phyloP scores from a whole-genome alignment of 1,140 invertebrate species.

The Brachionus sp. region DNA sequence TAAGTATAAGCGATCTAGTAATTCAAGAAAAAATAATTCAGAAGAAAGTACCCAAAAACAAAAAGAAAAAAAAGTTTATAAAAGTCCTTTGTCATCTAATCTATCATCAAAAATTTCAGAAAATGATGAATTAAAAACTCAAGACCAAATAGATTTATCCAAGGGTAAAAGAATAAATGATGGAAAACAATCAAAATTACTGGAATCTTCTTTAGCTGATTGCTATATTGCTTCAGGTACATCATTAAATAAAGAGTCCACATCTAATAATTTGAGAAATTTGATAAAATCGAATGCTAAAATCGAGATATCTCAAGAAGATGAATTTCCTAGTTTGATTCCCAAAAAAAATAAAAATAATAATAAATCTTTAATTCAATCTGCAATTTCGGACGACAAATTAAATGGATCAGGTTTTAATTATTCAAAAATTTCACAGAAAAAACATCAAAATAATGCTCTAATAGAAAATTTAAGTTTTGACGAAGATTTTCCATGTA shows the following conservation, averaged over 20 bases:
- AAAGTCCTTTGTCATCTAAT: neutral
- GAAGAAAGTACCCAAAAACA: neutral
- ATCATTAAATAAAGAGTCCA: neutral
- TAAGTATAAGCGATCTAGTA: neutral
- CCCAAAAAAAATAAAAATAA: too few species aligned
- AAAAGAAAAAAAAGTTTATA: neutral
- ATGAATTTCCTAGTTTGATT: neutral
- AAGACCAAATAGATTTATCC: neutral
- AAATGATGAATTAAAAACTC: neutral
- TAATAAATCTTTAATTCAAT: too few species aligned
- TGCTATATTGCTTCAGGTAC: neutral
- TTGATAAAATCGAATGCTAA: neutral
- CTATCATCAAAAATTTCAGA: neutral
- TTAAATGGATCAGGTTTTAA: too few species aligned
- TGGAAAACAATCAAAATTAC: neutral
- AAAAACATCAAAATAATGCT: too few species aligned
- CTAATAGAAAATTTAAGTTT: too few species aligned
- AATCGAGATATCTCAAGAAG: neutral
- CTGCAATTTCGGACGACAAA: too few species aligned
- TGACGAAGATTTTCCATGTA: too few species aligned
- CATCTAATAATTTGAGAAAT: neutral
- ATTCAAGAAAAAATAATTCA: neutral
- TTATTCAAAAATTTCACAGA: too few species aligned
- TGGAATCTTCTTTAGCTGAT: neutral
- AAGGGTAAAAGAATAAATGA: neutral